Base-by-base conservation (phyloP, 2,888 invertebrate genomes). In the Drosophila melanosoma region DNA sequence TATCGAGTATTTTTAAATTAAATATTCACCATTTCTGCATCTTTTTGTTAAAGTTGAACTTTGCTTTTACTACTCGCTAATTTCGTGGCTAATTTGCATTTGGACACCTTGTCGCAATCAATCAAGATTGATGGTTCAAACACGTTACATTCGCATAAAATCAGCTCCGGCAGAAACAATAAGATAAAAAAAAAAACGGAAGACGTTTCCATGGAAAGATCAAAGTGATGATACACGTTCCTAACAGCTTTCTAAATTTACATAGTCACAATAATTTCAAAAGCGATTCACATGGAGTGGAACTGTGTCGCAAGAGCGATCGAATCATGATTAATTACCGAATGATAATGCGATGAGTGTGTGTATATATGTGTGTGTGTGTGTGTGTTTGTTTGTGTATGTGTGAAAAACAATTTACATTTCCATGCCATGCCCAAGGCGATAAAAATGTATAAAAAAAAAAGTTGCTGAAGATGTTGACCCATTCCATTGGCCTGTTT, bases 211-310 rank as follows among this genome's bases (percentile, higher is more conserved):
- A 70, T 61, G 69, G 33, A 33, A 20, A 11, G 23, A 32, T 68
- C 71, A 58, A 74, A 74, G 75, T 71, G 66, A 57, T 67, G 58
- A 48, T 65, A 64, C 82, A 81, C 73, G 82, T 76, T 81, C 48
- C 74, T 57, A 66, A 33, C 76, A 74, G 85, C 91, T 91, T 91
- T 91, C 91, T 92, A 89, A 92, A 91, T 92, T 91, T 90, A 88
- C 91, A 91, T 88, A 79, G 62, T 29, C 57, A 51, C 83, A 76
- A 82, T 88, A 91, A 91, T 91, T 81, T 75, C 33, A 62, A 67
- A 48, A 71, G 56, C 80, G 69, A 52, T 64, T 36, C 64, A 59
- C 64, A 54, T 36, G 49, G 29, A 23, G n/a, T 23, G 60, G 64
- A 81, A 81, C 81, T 82, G 83, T 88, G 89, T 88, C 87, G 85